Evolutionary conservation across 2,888 invertebrate species (phyloP), one percentile per base, ranked within the genome.

Genomic region (Notodonta ziczac): DNA sequence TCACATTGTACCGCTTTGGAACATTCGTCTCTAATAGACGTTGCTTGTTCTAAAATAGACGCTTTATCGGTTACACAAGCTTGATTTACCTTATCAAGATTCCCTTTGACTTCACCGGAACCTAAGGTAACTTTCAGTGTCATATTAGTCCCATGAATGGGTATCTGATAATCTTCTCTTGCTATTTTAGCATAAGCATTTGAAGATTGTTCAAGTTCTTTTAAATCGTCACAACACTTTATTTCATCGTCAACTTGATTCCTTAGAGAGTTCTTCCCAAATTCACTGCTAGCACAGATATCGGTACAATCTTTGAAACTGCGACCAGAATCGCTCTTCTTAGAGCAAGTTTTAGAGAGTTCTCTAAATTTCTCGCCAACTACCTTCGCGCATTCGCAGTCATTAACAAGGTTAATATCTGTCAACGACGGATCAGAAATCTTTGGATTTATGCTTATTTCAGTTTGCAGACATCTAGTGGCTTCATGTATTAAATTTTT

Each of bases 91-190:
- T 61, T 50, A 24, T 66, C 67, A 1, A 53, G 40, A 55, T 61
- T 59, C 7, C 46, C 58, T 55, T 61, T 70, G n/a, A 16, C 60
- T 54, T 76, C 72, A 42, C 68, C 67, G 5, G 78, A 70, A 16
- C 74, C 83, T 63, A 87, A 77, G 57, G 73, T 84, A 4, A 91
- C 87, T 74, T 82, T 86, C 9, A 92, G 77, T 32, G 84, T 89
- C 90, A 93, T 91, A 67, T 91, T 91, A 52, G 92, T 92, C n/a
- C 91, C 91, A 70, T 87, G 80, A 65, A 92, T 88, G 14, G 93
- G 92, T 69, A 91, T 87, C 7, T 81, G 81, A 61, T 83, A 89
- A 62, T 90, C 66, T 51, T 66, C 56, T 83, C 59, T 84, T 83
- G 59, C 72, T 58, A 51, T 61, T 65, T 63, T 12, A 56, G 56